Conservation (phyloP, 2,888 invertebrate species). For the Erebia ligea region DNA sequence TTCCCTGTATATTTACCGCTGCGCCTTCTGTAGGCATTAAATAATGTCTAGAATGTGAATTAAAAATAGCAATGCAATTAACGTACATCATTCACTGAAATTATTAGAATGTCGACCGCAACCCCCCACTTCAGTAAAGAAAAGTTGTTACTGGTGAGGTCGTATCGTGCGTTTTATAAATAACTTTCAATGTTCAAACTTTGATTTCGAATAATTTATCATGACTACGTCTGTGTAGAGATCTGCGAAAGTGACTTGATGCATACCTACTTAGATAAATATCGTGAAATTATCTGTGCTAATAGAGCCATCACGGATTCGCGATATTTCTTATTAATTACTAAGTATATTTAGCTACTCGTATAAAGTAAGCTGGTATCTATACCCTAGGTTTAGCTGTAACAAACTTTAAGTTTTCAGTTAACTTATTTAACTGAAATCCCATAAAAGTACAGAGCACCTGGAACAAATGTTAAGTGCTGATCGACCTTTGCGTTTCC, state of each 20-base stretch:
- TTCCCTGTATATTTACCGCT: too few species aligned
- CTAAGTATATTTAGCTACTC: too few species aligned
- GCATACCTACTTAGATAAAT: constrained; percentile 1
- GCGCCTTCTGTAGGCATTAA: neutral
- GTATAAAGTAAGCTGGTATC: too few species aligned
- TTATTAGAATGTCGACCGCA: constrained; percentile 58
- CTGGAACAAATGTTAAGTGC: constrained; percentile 43
- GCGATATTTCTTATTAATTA: neutral
- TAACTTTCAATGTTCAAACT: constrained; percentile 46
- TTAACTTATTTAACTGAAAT: too few species aligned
- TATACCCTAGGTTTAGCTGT: too few species aligned
- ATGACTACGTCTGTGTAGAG: constrained; percentile 4
- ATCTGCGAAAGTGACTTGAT: constrained; percentile 17
- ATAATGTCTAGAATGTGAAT: neutral
- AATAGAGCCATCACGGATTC: neutral
- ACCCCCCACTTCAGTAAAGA: constrained; percentile 53
- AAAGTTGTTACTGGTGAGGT: constrained; percentile 65
- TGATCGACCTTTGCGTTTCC: constrained; percentile 71
- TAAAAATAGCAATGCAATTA: constrained; percentile 20
- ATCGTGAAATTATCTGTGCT: neutral
- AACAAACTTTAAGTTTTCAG: too few species aligned
- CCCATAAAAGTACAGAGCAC: neutral
- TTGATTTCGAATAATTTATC: constrained; percentile 24
- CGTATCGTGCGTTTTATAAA: constrained; percentile 45
- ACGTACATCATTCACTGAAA: constrained; percentile 17